Evolutionary conservation across 2,888 invertebrate species (phyloP).

Genomic region (Agrotis puta): DNA sequence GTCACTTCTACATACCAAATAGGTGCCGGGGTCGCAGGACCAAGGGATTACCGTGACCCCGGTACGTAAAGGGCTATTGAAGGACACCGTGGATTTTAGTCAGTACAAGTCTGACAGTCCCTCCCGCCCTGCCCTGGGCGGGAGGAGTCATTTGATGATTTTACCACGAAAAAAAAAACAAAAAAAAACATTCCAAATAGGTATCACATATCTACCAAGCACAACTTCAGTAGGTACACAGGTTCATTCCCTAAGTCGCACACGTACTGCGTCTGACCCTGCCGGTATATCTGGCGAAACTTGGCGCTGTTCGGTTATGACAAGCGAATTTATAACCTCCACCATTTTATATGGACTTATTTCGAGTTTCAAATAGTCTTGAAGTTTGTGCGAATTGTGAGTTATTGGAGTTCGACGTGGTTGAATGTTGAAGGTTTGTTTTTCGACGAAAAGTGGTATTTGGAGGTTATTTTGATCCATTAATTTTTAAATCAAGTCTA

Average conservation of each 20-base stretch:
- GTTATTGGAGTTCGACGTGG: slow-evolving; percentile 34
- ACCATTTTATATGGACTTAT: slow-evolving; percentile 62
- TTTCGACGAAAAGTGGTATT: slow-evolving; percentile 1
- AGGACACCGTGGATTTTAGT: no score
- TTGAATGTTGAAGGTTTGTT: slow-evolving; percentile 26
- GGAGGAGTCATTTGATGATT: no score
- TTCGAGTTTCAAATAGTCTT: slow-evolving; percentile 62
- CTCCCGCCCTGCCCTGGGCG: no score
- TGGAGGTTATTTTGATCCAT: slow-evolving; percentile 1
- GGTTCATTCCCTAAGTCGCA: slow-evolving; percentile 47
- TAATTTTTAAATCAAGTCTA: no score
- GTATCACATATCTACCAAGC: neutral
- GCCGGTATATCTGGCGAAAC: slow-evolving; percentile 59
- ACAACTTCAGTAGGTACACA: slow-evolving; percentile 29
- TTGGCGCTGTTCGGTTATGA: slow-evolving; percentile 67
- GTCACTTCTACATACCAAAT: no score
- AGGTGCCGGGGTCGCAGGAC: no score
- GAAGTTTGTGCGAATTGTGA: slow-evolving; percentile 52
- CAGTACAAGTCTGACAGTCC: no score
- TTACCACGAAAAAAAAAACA: no score
- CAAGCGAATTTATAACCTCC: slow-evolving; percentile 70
- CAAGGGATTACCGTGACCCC: no score
- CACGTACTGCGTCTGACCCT: slow-evolving; percentile 42
- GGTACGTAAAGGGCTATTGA: no score
- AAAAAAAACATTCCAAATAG: no score